Conservation (phyloP, 2,113 vertebrate genomes). For the Rhinichthys klamathensis region DNA sequence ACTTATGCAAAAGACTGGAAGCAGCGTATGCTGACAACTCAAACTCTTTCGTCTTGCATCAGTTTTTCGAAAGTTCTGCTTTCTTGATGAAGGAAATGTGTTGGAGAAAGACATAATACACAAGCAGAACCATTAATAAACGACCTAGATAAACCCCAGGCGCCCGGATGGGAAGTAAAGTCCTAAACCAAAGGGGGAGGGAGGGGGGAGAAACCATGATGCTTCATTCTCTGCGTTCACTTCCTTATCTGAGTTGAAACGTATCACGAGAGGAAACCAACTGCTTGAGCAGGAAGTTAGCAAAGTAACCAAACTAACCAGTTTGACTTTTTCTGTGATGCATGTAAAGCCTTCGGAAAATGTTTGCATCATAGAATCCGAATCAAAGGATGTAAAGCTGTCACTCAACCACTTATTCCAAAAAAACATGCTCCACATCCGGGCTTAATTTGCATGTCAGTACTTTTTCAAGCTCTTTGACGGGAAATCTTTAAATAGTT, state of each 20-base stretch:
- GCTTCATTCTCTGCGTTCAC: constrained; percentile 31
- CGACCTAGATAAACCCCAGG: constrained; percentile 59
- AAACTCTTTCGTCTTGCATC: neutral
- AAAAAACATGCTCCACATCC: neutral
- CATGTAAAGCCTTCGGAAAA: constrained; percentile 58
- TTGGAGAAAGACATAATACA: neutral
- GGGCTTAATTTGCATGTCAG: neutral
- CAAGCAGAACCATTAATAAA: constrained; percentile 20
- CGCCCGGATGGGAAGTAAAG: constrained; percentile 24
- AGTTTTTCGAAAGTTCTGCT: neutral
- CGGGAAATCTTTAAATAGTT: neutral
- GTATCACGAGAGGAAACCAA: constrained; percentile 64
- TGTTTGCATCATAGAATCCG: constrained; percentile 24
- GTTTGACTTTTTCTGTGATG: constrained; percentile 58
- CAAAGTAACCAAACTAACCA: constrained; percentile 62
- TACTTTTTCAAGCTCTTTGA: neutral
- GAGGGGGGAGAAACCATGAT: neutral
- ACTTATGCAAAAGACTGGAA: neutral
- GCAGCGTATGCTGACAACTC: neutral
- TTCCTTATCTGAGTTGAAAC: constrained; percentile 61
- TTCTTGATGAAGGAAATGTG: constrained; percentile 13
- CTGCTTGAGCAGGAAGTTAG: constrained; percentile 68
- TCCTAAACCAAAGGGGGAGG: neutral
- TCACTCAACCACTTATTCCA: constrained; percentile 12
- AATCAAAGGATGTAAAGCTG: constrained; percentile 14